These are phyloP conservation scores for Nowickia ferox DNA, from an alignment of 2,888 invertebrate species.

Conservation along the genomic window DNA sequence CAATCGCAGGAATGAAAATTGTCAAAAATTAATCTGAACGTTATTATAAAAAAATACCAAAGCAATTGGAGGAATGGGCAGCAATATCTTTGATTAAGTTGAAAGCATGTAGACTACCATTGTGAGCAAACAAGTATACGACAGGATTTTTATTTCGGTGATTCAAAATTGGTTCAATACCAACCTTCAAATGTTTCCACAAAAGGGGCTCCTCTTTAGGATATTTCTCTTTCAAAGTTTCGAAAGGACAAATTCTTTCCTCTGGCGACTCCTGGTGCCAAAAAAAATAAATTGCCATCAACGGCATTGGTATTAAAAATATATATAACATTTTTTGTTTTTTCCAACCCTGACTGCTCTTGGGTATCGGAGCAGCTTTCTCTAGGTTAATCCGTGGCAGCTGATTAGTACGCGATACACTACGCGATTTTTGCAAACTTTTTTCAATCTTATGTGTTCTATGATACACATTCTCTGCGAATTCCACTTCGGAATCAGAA, in stretches of 20 bases:
- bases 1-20: background rate
- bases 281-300: background rate
- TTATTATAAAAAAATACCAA: conserved; percentile 74
- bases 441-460: background rate
- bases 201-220: conserved; percentile 75
- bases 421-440: background rate
- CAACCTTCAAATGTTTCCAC: conserved; percentile 74
- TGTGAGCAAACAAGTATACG: conserved; percentile 78
- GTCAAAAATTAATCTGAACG: background rate
- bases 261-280: too few species aligned
- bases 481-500: conserved; percentile 20
- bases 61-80: conserved; percentile 76
- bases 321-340: background rate
- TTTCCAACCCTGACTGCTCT: background rate
- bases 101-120: conserved; percentile 58
- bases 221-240: conserved; percentile 63
- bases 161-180: conserved; percentile 77
- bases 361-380: background rate
- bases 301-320: background rate
- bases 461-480: background rate
- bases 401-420: conserved; percentile 9
- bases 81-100: conserved; percentile 77
- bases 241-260: conserved; percentile 73
- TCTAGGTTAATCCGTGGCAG: background rate
- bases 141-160: conserved; percentile 73